phyloP scores from a whole-genome alignment of 2,888 invertebrate genomes.

The Balanococcus diminutus region DNA sequence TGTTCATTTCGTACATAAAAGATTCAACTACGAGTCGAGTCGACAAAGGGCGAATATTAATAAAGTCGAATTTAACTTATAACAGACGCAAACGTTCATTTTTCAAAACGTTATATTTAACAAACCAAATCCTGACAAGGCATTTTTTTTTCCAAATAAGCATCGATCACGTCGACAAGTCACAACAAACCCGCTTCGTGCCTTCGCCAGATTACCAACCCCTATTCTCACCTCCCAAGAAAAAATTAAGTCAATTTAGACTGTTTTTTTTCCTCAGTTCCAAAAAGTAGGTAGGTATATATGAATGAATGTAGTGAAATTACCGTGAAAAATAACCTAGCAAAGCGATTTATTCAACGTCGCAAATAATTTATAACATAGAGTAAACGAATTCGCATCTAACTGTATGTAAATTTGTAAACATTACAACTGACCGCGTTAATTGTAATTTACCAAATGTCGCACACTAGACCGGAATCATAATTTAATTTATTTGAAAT shows the following conservation, averaged over 20 bases:
- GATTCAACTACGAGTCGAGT: background rate
- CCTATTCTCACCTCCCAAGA: no score
- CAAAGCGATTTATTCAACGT: background rate
- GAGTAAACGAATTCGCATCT: background rate
- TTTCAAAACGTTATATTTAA: background rate
- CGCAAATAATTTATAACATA: background rate
- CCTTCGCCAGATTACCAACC: background rate
- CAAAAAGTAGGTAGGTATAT: background rate
- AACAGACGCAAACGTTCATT: background rate
- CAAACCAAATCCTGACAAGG: background rate
- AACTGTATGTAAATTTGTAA: background rate
- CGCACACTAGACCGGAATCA: background rate
- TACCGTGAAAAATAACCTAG: background rate
- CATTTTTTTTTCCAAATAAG: background rate
- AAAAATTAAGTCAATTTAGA: background rate
- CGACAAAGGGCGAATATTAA: background rate
- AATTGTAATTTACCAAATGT: background rate
- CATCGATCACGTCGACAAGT: constrained; percentile 9
- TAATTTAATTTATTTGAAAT: background rate
- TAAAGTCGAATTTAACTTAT: background rate
- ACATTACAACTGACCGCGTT: background rate
- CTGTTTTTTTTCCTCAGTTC: background rate
- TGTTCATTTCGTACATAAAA: background rate
- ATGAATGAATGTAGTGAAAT: background rate
- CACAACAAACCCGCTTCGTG: background rate